Conservation (phyloP, 2,888 invertebrate genomes). For the Mesorhabditis spiculigera region DNA sequence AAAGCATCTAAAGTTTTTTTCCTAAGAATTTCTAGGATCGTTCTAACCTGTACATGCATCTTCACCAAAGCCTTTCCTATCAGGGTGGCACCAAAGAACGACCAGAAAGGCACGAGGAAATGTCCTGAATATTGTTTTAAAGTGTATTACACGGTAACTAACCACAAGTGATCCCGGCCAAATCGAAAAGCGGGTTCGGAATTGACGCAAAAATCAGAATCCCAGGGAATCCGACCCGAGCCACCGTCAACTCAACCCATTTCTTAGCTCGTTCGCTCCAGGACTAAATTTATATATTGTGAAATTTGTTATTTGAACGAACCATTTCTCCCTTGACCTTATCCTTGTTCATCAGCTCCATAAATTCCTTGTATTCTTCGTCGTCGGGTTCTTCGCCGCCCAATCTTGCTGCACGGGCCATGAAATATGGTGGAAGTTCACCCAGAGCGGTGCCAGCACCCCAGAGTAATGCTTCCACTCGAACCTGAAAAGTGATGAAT, state of each 20-base stretch:
- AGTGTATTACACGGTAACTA: neutral
- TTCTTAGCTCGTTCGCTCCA: conserved; percentile 44
- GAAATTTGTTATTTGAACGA: neutral
- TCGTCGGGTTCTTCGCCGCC: conserved; percentile 65
- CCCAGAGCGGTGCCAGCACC: conserved; percentile 86
- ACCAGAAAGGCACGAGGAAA: conserved; percentile 98
- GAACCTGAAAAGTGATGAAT: conserved; percentile 63
- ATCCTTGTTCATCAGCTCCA: conserved; percentile 61
- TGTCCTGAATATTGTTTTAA: conserved; percentile 69
- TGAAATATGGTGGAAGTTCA: conserved; percentile 97
- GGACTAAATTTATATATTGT: conserved; percentile 23
- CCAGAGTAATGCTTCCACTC: conserved; percentile 96
- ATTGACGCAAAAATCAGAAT: conserved; percentile 65
- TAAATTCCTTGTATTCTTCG: conserved; percentile 73
- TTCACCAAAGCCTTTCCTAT: conserved; percentile 67
- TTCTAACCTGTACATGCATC: conserved; percentile 56
- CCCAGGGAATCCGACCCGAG: conserved; percentile 69
- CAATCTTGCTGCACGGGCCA: conserved; percentile 79
- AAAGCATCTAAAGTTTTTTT: conserved; percentile 69
- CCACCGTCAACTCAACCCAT: conserved; percentile 68
- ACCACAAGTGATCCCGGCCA: conserved; percentile 70
- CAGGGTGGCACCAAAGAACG: conserved; percentile 97
- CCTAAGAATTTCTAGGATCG: neutral
- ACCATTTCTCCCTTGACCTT: conserved; percentile 61
- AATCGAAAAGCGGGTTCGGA: conserved; percentile 97